Evolutionary conservation across 2,888 invertebrate species (phyloP), one percentile per base, ranked within the genome.

Genomic region (Agriotes lineatus): DNA sequence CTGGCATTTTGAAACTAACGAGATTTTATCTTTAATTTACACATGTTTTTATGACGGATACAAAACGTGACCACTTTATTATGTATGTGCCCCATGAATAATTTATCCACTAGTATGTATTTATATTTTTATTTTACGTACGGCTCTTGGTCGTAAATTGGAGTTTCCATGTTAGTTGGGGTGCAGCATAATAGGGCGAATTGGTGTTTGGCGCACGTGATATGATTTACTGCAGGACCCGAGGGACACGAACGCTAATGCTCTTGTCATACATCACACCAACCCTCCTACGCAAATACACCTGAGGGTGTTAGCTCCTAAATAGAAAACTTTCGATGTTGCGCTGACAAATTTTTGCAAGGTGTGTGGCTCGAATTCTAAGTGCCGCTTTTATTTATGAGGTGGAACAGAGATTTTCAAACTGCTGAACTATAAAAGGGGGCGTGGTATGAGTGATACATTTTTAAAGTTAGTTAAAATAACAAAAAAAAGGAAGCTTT

Each of bases 161-260:
- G 67, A 62, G 69, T 71, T 67, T 61, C 63, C 58, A 57, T 58
- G 70, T 63, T 67, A 62, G 64, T 54, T 45, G 66, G 67, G 67
- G 66, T 63, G 63, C 65, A 67, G 67, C 67, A 70, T 67, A 70
- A 70, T 67, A 52, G 70, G 67, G 70, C 57, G 70, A 70, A 70
- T 70, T 70, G 70, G 70, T 70, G 70, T 67, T 70, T 70, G 73
- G 72, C 71, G 72, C 76, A 75, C 75, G 76, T 75, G 73, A 76
- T 74, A 75, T 76, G 76, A 76, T 74, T 75, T 75, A 75, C 70
- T 74, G 69, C 68, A 64, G 66, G 59, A 68, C 69, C 60, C 68
- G 48, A 52, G 72, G 72, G 72, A 72, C 67, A 72, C 72, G 67
- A 69, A 66, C 70, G 70, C 71, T 72, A 74, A 69, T 72, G 69